Evolutionary conservation across 2,113 vertebrate genomes (phyloP), one percentile per base, ranked within the genome.

Genomic region (Anas platyrhynchos): DNA sequence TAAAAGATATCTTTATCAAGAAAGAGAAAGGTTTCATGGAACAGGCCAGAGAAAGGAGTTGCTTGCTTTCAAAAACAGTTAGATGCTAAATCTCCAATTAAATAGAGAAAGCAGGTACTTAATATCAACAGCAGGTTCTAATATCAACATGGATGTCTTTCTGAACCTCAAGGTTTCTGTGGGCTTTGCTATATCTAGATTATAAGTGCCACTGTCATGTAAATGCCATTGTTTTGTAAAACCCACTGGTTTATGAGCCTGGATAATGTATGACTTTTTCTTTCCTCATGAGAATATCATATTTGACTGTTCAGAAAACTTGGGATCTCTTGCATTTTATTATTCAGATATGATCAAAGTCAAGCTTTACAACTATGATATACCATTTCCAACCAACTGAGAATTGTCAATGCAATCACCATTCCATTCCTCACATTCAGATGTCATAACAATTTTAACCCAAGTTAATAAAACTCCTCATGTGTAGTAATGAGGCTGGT

Each of bases 391-490:
- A 66, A 50, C 27, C 62, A 76, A 59, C 15, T 88, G 61, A 96
- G 72, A 83, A 76, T 95, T 92, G 36, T 77, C 90, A 89, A 43
- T 92, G 36, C 59, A 55, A 73, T 96, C 74, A 75, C 54, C 48
- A 63, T 21, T 68, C 43, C 26, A 38, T 91, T 84, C 20, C 1
- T 31, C 34, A 34, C 59, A 41, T 89, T 89, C 66, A 86, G 58
- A 74, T 92, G 91, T 83, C 85, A 36, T 69, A 88, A 68, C 55
- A 91, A 76, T 41, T 91, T 89, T 91, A 95, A 83, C 92, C 48
- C 82, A 69, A 71, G 43, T 87, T 89, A 92, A 96, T 94, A 92
- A 91, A 95, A 71, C 44, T 94, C 89, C 65, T 88, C 27, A 81
- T 80, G 72, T 92, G 61, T 86, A 88, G 52, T 83, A 90, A 93